Conservation (phyloP, 2,888 invertebrate genomes). For the Agapostemon virescens region DNA sequence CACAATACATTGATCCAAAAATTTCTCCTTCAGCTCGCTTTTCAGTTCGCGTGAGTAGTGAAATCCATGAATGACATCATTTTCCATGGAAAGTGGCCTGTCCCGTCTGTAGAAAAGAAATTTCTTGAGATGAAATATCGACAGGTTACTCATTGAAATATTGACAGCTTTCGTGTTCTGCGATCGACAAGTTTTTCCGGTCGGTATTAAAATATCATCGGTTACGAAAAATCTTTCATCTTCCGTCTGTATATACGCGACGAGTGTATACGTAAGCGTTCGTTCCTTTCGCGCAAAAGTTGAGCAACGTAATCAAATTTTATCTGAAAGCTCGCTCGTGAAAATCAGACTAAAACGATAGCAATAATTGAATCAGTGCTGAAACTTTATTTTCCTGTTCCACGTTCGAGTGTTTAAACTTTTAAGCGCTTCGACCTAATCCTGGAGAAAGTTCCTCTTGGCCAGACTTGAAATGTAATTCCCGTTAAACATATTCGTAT, state of each 20-base stretch:
- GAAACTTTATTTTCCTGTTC: not conserved
- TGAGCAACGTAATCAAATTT: not conserved
- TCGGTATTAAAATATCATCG: conserved; percentile 47
- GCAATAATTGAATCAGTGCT: not conserved
- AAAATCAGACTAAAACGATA: not conserved
- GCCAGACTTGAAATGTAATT: not conserved
- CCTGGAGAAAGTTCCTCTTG: not conserved
- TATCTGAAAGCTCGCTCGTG: conserved; percentile 5
- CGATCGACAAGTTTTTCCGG: conserved; percentile 45
- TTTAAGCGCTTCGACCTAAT: conserved; percentile 1
- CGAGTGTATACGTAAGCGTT: not conserved
- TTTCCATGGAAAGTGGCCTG: conserved; percentile 15
- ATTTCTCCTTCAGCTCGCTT: not conserved
- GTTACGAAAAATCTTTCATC: conserved; percentile 16
- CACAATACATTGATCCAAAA: not conserved
- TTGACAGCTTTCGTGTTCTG: conserved; percentile 50
- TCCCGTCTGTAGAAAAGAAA: conserved; percentile 35
- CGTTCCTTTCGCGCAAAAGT: not conserved
- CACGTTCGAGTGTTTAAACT: not conserved
- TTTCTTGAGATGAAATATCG: conserved; percentile 55
- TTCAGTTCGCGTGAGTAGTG: not conserved
- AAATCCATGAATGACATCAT: conserved; percentile 24
- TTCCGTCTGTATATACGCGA: not conserved
- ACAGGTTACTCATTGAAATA: conserved; percentile 48
- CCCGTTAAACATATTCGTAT: not conserved